Evolutionary conservation across 2,113 vertebrate genomes (phyloP), one percentile per base, ranked within the genome.

Genomic region (Bagarius yarrelli): DNA sequence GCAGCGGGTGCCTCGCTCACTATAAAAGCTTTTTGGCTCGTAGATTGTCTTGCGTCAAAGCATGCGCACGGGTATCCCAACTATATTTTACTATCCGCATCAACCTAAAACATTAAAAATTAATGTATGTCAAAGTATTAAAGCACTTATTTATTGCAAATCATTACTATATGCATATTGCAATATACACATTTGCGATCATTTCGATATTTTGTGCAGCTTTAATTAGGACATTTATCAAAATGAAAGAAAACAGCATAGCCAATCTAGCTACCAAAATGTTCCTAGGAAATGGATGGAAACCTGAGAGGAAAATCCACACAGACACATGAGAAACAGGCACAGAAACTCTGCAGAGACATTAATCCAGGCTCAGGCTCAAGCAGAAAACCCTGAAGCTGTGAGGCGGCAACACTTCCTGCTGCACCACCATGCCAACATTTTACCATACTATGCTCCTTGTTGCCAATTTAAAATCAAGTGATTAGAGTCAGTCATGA

Each of bases 401-500:
- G 5, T 19, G 44, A 34, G 50, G 70, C 18, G 0, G 70, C 11
- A 73, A 55, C 11, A 9, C 18, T 55, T 47, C 64, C 69, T 27
- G n/a, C 16, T 52, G 27, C 11, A 1, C 47, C 69, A 19, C 15
- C 52, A 59, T 40, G 73, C 71, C 71, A 74, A 25, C 57, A 16
- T 57, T 74, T 40, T 9, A 25, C 73, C 72, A 59, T 55, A 76
- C 23, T 44, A 16, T 44, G 32, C 34, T 25, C 23, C 55, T 25
- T 11, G 3, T 13, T 57, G 73, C 23, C 73, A 59, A 44, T 59
- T 76, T 23, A 59, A 76, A 59, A 44, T 59, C 55, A 59, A 59
- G 34, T 59, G 55, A 76, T 75, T 75, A 8, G 4, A 74, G 18
- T 18, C 30, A 74, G 71, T 55, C 71, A 59, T 59, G 55, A 76